Evolutionary conservation across 2,113 vertebrate species (phyloP), one percentile per base, ranked within the genome.

Genomic region (Callionymus lyra): DNA sequence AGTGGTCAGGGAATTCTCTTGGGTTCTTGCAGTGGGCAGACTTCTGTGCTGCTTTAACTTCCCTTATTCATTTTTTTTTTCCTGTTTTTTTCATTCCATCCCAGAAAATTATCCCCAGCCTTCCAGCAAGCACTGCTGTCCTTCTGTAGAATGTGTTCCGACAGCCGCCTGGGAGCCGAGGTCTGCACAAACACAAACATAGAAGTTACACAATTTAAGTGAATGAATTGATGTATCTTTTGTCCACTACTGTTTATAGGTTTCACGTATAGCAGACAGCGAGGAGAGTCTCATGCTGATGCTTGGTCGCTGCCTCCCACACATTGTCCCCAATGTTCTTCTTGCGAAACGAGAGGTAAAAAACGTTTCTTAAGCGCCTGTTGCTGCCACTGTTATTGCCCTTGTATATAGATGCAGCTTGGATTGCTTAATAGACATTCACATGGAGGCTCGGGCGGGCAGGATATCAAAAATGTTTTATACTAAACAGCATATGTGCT

Each of bases 271-370:
- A 56, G 92, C 95, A 44, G 95, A 97, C 80, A 93, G 91, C 47
- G 95, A 97, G 62, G 88, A 90, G 70, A 94, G 88, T 13, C 92
- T 98, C 45, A 93, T 94, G 90, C 72, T 98, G 52, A 99, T 99
- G 95, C 60, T 99, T 76, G 94, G 95, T 16, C 93, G 95, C 63
- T 99, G 95, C 79, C 84, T 99, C 47, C 95, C 95, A 56, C 94
- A 97, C 80, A 99, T 97, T 32, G 95, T 98, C 38, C 95, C 95
- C 11, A 99, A 99, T 6, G 95, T 99, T 51, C 89, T 99, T 2
- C 86, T 99, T 44, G 95, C 95, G 57, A 99, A 99, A 67, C 82
- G 95, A 84, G 95, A 99, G 94, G 95, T 99, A 84, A 90, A 65
- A 36, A 60, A 16, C 16, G 16, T 27, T 8, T 4, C 21, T 27